Percentiles rank a stretch among this genome's conserved stretches.
phyloP scores from a whole-genome alignment of 2,888 invertebrate species.

The Exephanes ischioxanthus region DNA sequence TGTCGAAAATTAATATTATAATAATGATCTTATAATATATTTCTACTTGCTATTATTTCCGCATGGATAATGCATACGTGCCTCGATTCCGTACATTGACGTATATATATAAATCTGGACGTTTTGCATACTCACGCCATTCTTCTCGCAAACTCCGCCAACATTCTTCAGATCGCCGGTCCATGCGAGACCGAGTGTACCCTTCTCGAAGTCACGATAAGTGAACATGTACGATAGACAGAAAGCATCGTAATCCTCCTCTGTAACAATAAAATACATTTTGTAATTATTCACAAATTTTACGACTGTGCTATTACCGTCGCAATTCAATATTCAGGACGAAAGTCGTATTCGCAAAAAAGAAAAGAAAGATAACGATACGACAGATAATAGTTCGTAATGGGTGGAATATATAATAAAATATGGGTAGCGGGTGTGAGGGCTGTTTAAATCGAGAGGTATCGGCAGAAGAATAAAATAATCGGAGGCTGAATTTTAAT shows the following conservation, averaged over 20 bases:
- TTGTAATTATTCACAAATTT: not conserved
- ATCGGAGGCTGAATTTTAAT: slow-evolving; percentile 61
- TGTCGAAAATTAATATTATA: no score
- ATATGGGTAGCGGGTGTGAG: slow-evolving; percentile 1
- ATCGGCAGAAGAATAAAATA: slow-evolving; percentile 25
- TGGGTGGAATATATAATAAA: not conserved
- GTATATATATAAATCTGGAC: no score
- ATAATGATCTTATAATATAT: no score
- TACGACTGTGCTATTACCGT: not conserved
- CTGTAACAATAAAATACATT: slow-evolving; percentile 86
- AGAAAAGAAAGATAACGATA: not conserved
- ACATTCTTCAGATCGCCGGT: slow-evolving; percentile 97
- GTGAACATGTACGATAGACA: slow-evolving; percentile 99
- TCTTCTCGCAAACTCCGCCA: slow-evolving; percentile 98
- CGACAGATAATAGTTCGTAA: not conserved
- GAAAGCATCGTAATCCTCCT: slow-evolving; percentile 98
- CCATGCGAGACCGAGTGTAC: slow-evolving; percentile 98
- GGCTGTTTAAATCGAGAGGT: not conserved
- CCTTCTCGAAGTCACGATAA: slow-evolving; percentile 97
- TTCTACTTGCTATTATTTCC: no score
- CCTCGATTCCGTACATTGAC: no score
- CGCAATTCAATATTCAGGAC: not conserved
- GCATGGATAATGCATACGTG: no score
- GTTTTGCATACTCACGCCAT: slow-evolving; percentile 89
- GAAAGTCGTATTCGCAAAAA: not conserved